Evolutionary conservation across 2,113 vertebrate species (phyloP).

Genomic region (Psephotus haematonotus): DNA sequence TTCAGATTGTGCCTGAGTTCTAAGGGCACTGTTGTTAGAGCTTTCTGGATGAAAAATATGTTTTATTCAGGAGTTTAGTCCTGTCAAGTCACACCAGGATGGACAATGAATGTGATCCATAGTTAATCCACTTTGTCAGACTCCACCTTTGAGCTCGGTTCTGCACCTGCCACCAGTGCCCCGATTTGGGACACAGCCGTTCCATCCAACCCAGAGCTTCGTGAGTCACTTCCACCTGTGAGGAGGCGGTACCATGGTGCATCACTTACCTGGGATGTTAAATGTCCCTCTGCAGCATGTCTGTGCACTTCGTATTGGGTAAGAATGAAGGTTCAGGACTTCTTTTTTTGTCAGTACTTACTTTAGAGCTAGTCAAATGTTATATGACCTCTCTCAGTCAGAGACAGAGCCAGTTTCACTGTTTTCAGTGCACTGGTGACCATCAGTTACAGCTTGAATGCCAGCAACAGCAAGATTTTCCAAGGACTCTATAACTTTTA

Average conservation of each 20-base stretch:
- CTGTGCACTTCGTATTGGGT: not conserved
- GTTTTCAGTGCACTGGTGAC: not conserved
- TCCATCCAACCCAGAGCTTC: accelerated
- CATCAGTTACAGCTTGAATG: not conserved
- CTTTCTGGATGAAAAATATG: slow-evolving; percentile 5
- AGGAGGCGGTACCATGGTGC: not conserved
- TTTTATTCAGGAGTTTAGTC: slow-evolving; percentile 54
- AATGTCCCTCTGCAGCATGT: accelerated
- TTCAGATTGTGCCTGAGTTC: not conserved
- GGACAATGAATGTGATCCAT: not conserved
- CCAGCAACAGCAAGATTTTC: not conserved
- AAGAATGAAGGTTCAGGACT: not conserved
- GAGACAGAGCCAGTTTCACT: not conserved
- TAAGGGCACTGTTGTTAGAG: not conserved
- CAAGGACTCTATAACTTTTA: not conserved
- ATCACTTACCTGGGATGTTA: not conserved
- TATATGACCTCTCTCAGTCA: accelerated
- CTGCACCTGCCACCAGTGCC: not conserved
- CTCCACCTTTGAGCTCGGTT: not conserved
- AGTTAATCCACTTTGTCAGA: slow-evolving; percentile 11
- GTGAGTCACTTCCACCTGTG: accelerated
- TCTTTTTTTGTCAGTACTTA: not conserved
- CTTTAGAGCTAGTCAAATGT: not conserved
- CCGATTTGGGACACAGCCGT: not conserved
- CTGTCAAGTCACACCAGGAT: not conserved